Percentiles rank a stretch among this genome's conserved stretches.
phyloP scores from a whole-genome alignment of 2,888 invertebrate genomes.

The Dasypolia templi region DNA sequence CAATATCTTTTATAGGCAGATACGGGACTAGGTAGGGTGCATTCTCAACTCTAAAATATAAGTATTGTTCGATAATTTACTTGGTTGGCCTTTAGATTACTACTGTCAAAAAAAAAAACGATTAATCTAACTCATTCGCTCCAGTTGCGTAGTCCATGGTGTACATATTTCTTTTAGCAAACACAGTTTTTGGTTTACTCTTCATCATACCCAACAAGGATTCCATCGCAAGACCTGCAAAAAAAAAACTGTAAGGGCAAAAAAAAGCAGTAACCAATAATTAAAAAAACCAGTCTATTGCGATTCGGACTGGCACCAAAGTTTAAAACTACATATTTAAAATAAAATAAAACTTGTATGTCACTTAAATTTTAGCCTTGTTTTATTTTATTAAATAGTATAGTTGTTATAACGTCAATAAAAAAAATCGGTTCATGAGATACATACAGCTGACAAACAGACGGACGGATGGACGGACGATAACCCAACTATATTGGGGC shows the following conservation, averaged over 20 bases:
- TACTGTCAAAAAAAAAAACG: not conserved
- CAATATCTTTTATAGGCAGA: conserved; percentile 80
- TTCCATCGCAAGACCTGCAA: conserved; percentile 73
- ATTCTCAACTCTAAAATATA: conserved; percentile 71
- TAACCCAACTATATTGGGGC: not conserved
- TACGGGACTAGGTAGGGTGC: conserved; percentile 76
- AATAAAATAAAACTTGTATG: too few species aligned
- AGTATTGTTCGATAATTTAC: not conserved
- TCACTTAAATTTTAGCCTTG: too few species aligned
- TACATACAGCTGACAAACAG: too few species aligned
- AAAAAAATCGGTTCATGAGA: too few species aligned
- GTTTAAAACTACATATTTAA: too few species aligned
- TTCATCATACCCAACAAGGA: conserved; percentile 78
- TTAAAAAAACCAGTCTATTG: too few species aligned
- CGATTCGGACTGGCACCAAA: too few species aligned
- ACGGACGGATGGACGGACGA: too few species aligned
- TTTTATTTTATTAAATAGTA: too few species aligned
- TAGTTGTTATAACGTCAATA: too few species aligned
- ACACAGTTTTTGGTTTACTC: conserved; percentile 67
- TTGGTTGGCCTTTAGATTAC: not conserved
- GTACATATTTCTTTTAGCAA: conserved; percentile 73
- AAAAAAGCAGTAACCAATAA: not conserved
- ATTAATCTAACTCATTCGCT: conserved; percentile 76
- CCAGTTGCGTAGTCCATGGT: conserved; percentile 75
- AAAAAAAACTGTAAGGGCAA: not conserved